Evolutionary conservation across 2,797 vertebrate genomes (phyloP).

Genomic region (Platalea minor): DNA sequence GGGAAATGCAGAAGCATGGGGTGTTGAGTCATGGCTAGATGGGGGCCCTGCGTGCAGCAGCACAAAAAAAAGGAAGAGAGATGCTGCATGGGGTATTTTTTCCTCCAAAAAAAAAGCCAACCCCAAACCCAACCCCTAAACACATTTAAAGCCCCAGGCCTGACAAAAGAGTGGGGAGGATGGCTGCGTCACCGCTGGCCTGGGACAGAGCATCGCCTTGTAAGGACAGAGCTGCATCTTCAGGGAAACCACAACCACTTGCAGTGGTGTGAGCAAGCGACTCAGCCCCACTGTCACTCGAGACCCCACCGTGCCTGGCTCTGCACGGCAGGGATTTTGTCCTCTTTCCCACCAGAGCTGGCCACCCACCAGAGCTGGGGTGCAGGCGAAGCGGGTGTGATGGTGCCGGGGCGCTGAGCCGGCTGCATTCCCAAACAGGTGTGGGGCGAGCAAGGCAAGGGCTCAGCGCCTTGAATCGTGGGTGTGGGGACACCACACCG

Average conservation of each 20-base stretch:
- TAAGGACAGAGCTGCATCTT: background rate
- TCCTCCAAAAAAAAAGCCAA: background rate
- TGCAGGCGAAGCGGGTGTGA: fast-evolving
- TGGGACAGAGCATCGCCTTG: background rate
- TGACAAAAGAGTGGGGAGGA: background rate
- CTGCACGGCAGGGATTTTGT: background rate
- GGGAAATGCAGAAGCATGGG: slow-evolving; percentile 21
- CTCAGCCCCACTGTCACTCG: background rate
- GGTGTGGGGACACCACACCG: fast-evolving
- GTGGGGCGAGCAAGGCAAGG: background rate
- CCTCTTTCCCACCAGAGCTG: background rate
- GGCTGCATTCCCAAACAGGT: fast-evolving
- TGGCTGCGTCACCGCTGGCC: background rate
- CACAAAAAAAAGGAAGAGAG: slow-evolving; percentile 6
- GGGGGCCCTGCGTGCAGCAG: background rate
- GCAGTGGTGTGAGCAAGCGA: fast-evolving
- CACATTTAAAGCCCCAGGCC: background rate
- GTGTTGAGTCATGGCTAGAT: background rate
- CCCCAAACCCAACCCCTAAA: background rate
- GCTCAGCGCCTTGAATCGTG: fast-evolving
- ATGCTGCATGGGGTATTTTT: background rate
- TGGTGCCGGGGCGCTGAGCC: background rate
- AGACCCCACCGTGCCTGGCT: background rate
- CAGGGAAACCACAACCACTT: background rate
- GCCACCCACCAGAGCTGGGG: background rate